phyloP scores from a whole-genome alignment of 2,113 vertebrate genomes.

The Bothrops jararaca region DNA sequence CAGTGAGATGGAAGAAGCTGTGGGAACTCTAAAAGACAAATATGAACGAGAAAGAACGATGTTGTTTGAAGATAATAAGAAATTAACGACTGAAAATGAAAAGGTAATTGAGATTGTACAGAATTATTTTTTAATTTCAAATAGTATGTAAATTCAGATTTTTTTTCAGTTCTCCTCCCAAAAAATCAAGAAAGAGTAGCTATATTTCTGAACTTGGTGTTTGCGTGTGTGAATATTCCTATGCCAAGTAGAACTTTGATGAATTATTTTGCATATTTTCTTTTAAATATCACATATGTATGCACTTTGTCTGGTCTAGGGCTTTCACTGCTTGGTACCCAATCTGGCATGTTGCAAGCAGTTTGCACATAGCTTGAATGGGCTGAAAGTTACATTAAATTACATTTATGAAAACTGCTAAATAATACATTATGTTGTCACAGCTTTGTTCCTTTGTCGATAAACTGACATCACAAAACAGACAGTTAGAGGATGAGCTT shows the following conservation, averaged over 20 bases:
- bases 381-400: not conserved
- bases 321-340: not conserved
- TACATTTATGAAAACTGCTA: not conserved
- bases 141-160: conserved; percentile 12
- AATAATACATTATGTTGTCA: conserved; percentile 21
- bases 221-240: not conserved
- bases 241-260: not conserved
- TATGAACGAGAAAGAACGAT: conserved; percentile 83
- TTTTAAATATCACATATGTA: not conserved
- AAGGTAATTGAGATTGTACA: conserved; percentile 72
- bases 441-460: conserved; percentile 92
- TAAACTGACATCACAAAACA: conserved; percentile 86
- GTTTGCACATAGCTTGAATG: rapidly evolving
- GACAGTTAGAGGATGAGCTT: conserved; percentile 91
- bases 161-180: not conserved
- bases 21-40: conserved; percentile 82
- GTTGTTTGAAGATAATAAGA: conserved; percentile 87
- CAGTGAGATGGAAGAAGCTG: conserved; percentile 83
- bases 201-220: not conserved
- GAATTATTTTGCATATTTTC: not conserved
- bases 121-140: not conserved
- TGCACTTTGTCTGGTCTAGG: not conserved
- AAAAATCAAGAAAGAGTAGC: not conserved
- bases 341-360: not conserved
- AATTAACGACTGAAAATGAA: conserved; percentile 83